Evolutionary conservation across 1,140 invertebrate genomes (phyloP), one percentile per base, ranked within the genome.

Genomic region (Pachypeltis micranthus): DNA sequence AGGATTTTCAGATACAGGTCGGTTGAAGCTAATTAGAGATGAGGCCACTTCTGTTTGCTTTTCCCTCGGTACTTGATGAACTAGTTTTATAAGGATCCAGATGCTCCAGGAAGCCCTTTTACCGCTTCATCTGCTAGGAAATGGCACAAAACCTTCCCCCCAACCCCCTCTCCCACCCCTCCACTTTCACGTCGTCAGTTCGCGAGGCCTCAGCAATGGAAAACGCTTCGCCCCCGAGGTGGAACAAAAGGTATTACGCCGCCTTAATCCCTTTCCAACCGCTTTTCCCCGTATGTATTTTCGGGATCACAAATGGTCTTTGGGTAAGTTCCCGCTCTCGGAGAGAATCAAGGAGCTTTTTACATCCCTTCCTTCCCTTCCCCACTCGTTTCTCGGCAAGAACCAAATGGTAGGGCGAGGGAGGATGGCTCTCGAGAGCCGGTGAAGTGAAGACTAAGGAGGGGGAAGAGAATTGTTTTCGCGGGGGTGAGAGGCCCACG

Each of bases 171-270:
- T 59, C 25, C 21, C 25, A 58, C 23, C 44, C 23, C 31, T 25
- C 54, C 26, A 24, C 25, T 31, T 31, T 28, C 28, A n/a, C 59
- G 59, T 28, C n/a, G n/a, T n/a, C n/a, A n/a, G n/a, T n/a, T n/a
- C n/a, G n/a, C 21, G n/a, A n/a, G n/a, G n/a, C n/a, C n/a, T n/a
- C n/a, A n/a, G n/a, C n/a, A n/a, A n/a, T n/a, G 47, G 65, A 62
- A 64, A 66, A 59, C 65, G 61, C 63, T 51, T 61, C 51, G 62
- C 63, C 64, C n/a, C n/a, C n/a, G n/a, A n/a, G n/a, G n/a, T n/a
- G n/a, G 64, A 67, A 67, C 66, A 67, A 67, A 67, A 67, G 66
- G 66, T 67, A 67, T 67, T 67, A 67, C 64, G 64, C 66, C 44
- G 63, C 29, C 59, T 47, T 44, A 59, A 44, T 54, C 39, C 63